Percentiles rank a stretch among this genome's conserved stretches.
These are phyloP conservation scores for Acheta domesticus DNA, from an alignment of 2,888 invertebrate genomes.

Conservation along the genomic window DNA sequence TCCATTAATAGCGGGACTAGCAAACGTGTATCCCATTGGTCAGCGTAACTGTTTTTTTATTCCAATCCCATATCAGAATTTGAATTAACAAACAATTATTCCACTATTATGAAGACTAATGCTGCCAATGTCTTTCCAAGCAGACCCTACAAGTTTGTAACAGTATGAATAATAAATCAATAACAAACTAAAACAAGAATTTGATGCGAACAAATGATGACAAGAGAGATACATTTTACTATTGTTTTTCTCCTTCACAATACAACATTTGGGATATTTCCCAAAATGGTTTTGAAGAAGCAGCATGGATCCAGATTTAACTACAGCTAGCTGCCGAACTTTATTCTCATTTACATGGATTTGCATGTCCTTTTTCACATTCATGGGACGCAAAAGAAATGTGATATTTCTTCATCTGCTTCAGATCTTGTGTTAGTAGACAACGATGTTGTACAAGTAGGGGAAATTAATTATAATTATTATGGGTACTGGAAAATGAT, in stretches of 20 bases:
- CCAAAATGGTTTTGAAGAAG: not conserved
- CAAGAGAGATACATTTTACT: not conserved
- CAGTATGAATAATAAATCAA: not conserved
- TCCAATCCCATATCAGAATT: too few species aligned
- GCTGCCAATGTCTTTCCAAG: not conserved
- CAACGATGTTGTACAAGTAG: slow-evolving; percentile 20
- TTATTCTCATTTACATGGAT: not conserved
- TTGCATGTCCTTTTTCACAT: not conserved
- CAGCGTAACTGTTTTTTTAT: too few species aligned
- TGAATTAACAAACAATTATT: too few species aligned
- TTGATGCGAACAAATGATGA: not conserved
- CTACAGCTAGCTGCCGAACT: slow-evolving; percentile 22
- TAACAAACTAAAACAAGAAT: not conserved
- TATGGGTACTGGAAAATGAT: slow-evolving; percentile 24
- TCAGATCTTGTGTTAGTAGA: slow-evolving; percentile 21
- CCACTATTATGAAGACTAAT: not conserved
- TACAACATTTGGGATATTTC: not conserved
- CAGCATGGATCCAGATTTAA: slow-evolving; percentile 21
- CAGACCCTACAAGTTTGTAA: not conserved
- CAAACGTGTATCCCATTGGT: too few species aligned
- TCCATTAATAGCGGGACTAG: too few species aligned
- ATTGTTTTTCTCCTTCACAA: not conserved
- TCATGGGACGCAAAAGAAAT: not conserved
- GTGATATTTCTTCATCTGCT: not conserved
- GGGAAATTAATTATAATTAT: slow-evolving; percentile 23